These are phyloP conservation scores for Dicycla oo DNA, from an alignment of 2,888 invertebrate genomes.

Conservation along the genomic window DNA sequence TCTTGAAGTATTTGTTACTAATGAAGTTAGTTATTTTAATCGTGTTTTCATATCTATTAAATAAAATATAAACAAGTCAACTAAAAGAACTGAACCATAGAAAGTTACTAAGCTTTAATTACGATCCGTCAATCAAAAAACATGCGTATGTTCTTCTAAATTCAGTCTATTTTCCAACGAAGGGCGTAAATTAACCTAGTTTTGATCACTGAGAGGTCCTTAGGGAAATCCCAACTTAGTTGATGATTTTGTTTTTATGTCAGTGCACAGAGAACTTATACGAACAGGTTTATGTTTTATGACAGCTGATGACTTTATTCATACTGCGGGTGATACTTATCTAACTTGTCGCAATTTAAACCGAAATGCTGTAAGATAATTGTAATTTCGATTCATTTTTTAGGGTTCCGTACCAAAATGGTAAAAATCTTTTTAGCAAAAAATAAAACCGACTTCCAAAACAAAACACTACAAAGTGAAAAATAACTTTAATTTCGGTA, in stretches of 20 bases:
- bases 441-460: too few species aligned
- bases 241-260: constrained; percentile 49
- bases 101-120: constrained; percentile 40
- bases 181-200: constrained; percentile 36
- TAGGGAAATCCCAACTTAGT: constrained; percentile 47
- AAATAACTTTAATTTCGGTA: too few species aligned
- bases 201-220: constrained; percentile 37
- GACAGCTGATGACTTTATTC: not conserved
- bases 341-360: not conserved
- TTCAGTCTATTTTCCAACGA: constrained; percentile 24
- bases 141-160: not conserved
- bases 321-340: not conserved
- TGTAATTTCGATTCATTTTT: too few species aligned
- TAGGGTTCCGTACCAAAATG: too few species aligned
- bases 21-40: not conserved
- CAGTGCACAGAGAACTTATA: constrained; percentile 10
- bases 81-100: constrained; percentile 13
- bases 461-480: too few species aligned
- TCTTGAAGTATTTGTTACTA: not conserved
- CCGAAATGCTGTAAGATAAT: not conserved
- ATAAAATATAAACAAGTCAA: constrained; percentile 15
- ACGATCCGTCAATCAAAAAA: constrained; percentile 12
- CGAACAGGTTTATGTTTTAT: constrained; percentile 21
- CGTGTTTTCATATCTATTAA: not conserved
- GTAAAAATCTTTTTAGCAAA: too few species aligned